Percentiles rank a stretch among this genome's conserved stretches.
These are phyloP conservation scores for Carassius gibelio DNA, from an alignment of 2,113 vertebrate genomes.

Conservation along the genomic window DNA sequence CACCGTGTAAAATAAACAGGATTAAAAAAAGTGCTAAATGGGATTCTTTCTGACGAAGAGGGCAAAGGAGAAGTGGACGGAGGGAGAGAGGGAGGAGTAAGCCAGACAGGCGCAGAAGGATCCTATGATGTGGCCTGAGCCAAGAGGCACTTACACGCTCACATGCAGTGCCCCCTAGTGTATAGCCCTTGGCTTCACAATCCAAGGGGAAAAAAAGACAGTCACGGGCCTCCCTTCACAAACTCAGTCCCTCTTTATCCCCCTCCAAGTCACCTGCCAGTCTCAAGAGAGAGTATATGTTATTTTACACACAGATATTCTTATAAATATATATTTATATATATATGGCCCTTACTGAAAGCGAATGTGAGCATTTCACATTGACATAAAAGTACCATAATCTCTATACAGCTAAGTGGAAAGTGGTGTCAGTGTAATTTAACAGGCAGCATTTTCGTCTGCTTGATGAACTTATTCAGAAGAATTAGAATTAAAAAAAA, in stretches of 20 bases:
- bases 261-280: constrained; percentile 55
- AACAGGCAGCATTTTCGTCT: constrained; percentile 83
- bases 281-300: constrained; percentile 60
- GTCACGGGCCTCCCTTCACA: constrained; percentile 37
- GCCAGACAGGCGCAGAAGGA: constrained; percentile 30
- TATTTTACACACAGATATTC: constrained; percentile 73
- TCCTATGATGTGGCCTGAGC: constrained; percentile 27
- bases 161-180: constrained; percentile 49
- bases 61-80: constrained; percentile 33
- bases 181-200: constrained; percentile 21
- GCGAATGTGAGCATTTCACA: constrained; percentile 76
- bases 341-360: constrained; percentile 81
- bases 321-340: constrained; percentile 71
- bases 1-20: constrained; percentile 58
- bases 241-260: constrained; percentile 47
- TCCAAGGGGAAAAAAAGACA: constrained; percentile 13
- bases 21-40: constrained; percentile 73
- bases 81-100: constrained; percentile 14
- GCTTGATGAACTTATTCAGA: constrained; percentile 78
- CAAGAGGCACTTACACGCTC: constrained; percentile 2
- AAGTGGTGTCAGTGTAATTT: constrained; percentile 82
- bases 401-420: constrained; percentile 80
- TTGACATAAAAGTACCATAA: constrained; percentile 80
- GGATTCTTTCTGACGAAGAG: constrained; percentile 66
- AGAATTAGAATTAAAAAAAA: constrained; percentile 70